Percentiles rank a stretch among this genome's conserved stretches.
Conservation (phyloP, 2,113 vertebrate species). For the Ceyx melanurus region DNA sequence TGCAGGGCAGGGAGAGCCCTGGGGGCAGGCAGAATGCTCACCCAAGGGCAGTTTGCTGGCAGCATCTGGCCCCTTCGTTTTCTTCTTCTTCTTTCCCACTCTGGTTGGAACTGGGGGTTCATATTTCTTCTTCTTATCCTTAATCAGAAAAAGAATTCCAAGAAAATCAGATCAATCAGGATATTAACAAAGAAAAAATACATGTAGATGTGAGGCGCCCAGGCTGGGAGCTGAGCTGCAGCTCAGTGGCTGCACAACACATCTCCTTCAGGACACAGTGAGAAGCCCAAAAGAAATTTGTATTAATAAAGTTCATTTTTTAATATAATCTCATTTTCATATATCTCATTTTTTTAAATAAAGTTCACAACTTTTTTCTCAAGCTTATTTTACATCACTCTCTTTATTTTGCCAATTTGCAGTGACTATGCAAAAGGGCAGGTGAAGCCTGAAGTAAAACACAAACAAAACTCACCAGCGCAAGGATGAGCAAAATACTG, state of each 20-base stretch:
- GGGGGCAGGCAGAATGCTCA: conserved; percentile 40
- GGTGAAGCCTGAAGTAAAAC: background rate
- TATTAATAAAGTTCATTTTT: no score
- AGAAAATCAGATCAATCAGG: background rate
- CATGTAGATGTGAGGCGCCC: fast-evolving
- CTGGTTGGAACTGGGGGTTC: conserved; percentile 98
- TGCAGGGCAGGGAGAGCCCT: fast-evolving
- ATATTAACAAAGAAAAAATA: background rate
- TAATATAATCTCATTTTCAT: no score
- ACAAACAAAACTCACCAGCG: background rate
- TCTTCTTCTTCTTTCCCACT: conserved; percentile 98
- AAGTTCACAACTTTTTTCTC: background rate
- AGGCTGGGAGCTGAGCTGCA: background rate
- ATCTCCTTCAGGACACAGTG: fast-evolving
- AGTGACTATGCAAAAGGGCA: fast-evolving
- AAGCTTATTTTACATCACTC: background rate
- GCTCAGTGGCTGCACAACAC: background rate
- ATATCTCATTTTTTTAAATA: background rate
- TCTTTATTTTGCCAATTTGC: background rate
- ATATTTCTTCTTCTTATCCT: conserved; percentile 99
- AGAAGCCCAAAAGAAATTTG: background rate
- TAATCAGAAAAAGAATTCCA: background rate
- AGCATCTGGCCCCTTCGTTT: conserved; percentile 96
- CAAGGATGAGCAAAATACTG: background rate
- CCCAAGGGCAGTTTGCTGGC: conserved; percentile 96